Conservation (phyloP, 2,888 invertebrate species). For the Morpho achilles region DNA sequence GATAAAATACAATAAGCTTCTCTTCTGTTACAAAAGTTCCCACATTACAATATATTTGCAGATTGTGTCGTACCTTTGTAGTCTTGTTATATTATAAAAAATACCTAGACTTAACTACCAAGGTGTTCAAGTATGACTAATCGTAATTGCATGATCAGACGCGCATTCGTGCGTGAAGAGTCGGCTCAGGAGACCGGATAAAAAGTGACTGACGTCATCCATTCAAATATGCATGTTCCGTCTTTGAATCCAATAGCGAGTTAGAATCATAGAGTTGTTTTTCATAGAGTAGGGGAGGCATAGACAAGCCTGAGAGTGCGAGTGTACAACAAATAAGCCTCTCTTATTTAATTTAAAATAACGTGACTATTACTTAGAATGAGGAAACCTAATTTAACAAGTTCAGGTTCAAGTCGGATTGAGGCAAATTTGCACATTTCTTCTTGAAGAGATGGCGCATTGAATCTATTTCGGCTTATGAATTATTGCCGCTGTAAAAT, state of each 20-base stretch:
- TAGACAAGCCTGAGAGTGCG: too few species aligned
- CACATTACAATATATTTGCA: too few species aligned
- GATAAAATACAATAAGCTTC: too few species aligned
- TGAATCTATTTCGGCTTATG: conserved; percentile 71
- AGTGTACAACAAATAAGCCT: too few species aligned
- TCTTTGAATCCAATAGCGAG: neutral
- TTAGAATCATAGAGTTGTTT: too few species aligned
- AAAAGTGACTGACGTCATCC: conserved; percentile 20
- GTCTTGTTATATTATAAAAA: neutral
- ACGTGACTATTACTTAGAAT: neutral
- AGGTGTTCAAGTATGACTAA: conserved; percentile 29
- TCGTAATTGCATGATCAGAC: conserved; percentile 20
- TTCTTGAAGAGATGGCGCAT: conserved; percentile 56
- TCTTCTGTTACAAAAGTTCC: too few species aligned
- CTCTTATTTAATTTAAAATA: too few species aligned
- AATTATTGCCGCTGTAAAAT: conserved; percentile 69
- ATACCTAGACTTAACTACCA: conserved; percentile 8
- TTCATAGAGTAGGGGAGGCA: too few species aligned
- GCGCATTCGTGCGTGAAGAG: conserved; percentile 22
- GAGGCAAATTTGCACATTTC: conserved; percentile 51
- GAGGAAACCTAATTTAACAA: conserved; percentile 57
- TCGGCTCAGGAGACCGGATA: conserved; percentile 9
- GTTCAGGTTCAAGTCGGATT: conserved; percentile 43
- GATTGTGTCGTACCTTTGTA: neutral
- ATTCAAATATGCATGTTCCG: neutral